Percentiles rank a stretch among this genome's conserved stretches.
phyloP scores from a whole-genome alignment of 2,113 vertebrate genomes.

The Semicossyphus pulcher region DNA sequence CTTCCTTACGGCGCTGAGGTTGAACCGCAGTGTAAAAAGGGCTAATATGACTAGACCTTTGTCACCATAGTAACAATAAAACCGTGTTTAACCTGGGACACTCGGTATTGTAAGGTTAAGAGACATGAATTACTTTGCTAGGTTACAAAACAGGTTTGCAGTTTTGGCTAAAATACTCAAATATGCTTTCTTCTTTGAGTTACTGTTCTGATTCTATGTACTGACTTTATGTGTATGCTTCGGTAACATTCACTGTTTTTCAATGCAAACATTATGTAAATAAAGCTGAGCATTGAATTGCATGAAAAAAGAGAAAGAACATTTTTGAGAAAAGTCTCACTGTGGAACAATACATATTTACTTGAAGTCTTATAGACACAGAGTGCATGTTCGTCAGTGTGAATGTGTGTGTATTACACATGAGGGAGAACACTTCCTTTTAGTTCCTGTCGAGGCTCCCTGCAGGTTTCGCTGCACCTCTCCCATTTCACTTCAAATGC shows the following conservation, averaged over 20 bases:
- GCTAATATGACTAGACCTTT: too few relatives aligned
- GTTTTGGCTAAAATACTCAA: too few relatives aligned
- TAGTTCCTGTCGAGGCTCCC: slow-evolving; percentile 26
- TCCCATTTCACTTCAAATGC: slow-evolving; percentile 42
- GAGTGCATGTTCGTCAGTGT: background rate
- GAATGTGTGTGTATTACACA: background rate
- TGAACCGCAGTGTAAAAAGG: too few relatives aligned
- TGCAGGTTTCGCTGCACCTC: slow-evolving; percentile 43
- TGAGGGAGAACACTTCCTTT: slow-evolving; percentile 13
- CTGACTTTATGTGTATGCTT: background rate
- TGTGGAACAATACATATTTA: background rate
- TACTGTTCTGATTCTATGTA: too few relatives aligned
- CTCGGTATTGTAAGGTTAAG: too few relatives aligned
- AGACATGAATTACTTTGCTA: too few relatives aligned
- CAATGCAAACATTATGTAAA: background rate
- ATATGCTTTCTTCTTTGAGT: too few relatives aligned
- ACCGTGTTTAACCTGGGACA: too few relatives aligned
- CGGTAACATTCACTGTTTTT: background rate
- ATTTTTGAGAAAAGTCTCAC: background rate
- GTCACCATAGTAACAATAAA: too few relatives aligned
- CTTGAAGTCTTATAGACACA: background rate
- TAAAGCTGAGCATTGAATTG: background rate
- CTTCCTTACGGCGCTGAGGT: too few relatives aligned
- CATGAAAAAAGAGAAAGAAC: background rate
- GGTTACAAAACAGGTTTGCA: too few relatives aligned